phyloP scores from a whole-genome alignment of 2,113 vertebrate species.

The Acanthisitta chloris region DNA sequence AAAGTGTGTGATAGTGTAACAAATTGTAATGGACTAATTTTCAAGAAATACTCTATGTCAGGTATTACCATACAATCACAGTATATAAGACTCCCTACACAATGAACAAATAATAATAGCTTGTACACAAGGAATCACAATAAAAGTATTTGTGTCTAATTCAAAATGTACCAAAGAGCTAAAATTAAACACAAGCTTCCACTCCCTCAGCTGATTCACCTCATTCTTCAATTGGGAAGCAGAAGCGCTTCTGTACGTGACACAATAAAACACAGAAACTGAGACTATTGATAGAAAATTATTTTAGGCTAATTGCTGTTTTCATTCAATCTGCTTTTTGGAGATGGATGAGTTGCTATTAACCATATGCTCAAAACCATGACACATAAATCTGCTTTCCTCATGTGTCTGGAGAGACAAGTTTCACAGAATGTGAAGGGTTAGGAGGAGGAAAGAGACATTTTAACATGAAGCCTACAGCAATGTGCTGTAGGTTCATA shows the following conservation, averaged over 20 bases:
- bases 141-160: neutral
- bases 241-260: neutral
- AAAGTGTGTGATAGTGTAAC: neutral
- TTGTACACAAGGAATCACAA: neutral
- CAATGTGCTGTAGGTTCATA: neutral
- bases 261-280: neutral
- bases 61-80: neutral
- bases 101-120: neutral
- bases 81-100: neutral
- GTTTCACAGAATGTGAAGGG: neutral
- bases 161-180: neutral
- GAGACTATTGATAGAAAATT: neutral
- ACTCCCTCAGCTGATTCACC: neutral
- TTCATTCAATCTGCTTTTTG: neutral
- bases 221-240: neutral
- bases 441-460: neutral
- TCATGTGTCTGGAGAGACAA: fast-evolving
- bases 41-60: neutral
- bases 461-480: neutral
- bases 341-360: neutral
- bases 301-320: neutral
- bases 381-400: neutral
- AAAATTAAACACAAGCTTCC: neutral
- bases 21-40: neutral
- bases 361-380: neutral